Evolutionary conservation across 2,888 invertebrate species (phyloP), one percentile per base, ranked within the genome.

Genomic region (Autographa pulchrina): DNA sequence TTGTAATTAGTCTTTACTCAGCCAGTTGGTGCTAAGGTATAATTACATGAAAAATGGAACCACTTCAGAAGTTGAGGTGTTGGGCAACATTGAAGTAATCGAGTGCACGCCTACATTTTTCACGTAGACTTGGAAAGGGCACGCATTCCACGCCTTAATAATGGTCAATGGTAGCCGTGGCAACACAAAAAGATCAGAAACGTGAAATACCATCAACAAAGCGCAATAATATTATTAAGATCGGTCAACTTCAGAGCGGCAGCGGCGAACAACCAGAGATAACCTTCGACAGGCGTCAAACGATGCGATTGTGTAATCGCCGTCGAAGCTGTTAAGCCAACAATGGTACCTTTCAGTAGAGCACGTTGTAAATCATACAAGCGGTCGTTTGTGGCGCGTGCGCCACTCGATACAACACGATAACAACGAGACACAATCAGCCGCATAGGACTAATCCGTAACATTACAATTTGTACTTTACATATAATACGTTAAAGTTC

Each of bases 311-410:
- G 92, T 93, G 91, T 91, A 92, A 92, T 90, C 85, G 87, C 84
- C 87, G 83, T 84, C 82, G 77, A 86, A 91, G 89, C 87, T 89
- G 92, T 92, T 92, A 90, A 89, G 86, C 87, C 88, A 92, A 94
- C 94, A 93, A 94, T 91, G 89, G 89, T 85, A 89, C 89, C 92
- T 91, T 91, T 93, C 90, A 91, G 89, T 87, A 83, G 86, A 85
- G 88, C 88, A 88, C 89, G 88, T 85, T 88, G 91, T 94, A 94
- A 94, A 94, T 94, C 94, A 93, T 92, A 93, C 91, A 92, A 90
- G 88, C 88, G 86, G 89, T 87, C 91, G 92, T 90, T 92, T 91
- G 90, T 88, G 91, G 94, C 94, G 93, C 94, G 94, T 94, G 94
- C 94, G 90, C 91, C 83, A 85, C 83, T 82, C 89, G 87, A 90